A percentile compares a stretch with the other conserved stretches of the same genome.
Evolutionary conservation across 2,888 invertebrate species (phyloP).

Genomic region (Cephus rjabovi): DNA sequence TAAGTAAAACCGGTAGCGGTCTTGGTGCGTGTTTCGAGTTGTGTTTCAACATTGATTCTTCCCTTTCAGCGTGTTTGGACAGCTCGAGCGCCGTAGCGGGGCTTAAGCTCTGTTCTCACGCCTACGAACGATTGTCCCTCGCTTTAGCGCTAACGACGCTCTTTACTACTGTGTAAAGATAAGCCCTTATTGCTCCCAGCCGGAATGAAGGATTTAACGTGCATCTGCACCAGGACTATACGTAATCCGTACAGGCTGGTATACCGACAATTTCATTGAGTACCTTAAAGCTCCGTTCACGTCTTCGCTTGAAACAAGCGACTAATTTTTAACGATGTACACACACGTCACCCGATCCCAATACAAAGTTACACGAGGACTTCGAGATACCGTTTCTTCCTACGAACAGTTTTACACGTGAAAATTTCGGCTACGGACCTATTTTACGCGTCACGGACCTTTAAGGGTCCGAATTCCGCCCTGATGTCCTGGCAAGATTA

Average conservation of each 20-base stretch:
- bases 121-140: conserved; percentile 40
- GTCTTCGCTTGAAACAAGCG: neutral
- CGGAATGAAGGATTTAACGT: conserved; percentile 28
- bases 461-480: neutral
- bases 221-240: neutral
- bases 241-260: neutral
- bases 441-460: neutral
- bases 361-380: neutral
- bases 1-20: conserved; percentile 13
- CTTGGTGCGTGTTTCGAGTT: conserved; percentile 19
- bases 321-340: neutral
- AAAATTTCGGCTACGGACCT: neutral
- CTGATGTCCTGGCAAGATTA: conserved; percentile 2
- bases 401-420: neutral
- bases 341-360: neutral
- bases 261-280: neutral
- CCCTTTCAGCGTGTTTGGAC: conserved; percentile 18
- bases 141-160: conserved; percentile 46
- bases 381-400: neutral
- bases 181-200: conserved; percentile 54
- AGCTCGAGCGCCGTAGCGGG: conserved; percentile 33
- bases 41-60: conserved; percentile 26
- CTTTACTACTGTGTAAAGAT: conserved; percentile 55
- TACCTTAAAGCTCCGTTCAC: neutral
- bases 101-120: conserved; percentile 40